Base-by-base conservation (phyloP, 2,888 invertebrate genomes). In the Papilio gigon region DNA sequence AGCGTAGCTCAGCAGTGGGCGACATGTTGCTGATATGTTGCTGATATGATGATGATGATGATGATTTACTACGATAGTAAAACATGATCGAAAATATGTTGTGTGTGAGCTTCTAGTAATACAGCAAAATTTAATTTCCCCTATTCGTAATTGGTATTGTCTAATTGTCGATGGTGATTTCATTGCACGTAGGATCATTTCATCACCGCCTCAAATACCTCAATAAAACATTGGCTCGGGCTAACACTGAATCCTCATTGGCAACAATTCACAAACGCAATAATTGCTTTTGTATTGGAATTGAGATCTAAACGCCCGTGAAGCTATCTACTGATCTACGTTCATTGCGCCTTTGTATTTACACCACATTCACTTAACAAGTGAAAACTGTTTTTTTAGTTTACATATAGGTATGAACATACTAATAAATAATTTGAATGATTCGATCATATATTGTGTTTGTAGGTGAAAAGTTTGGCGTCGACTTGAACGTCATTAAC, bases 261-360 rank as follows among this genome's bases (percentile, higher is more conserved):
- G 59, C 60, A 53, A 60, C 68, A 65, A 60, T 68, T 65, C 64
- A 40, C 65, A 37, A 50, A 37, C 47, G 64, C 68, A 68, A 68
- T 65, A 59, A 64, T 64, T 68, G 68, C 68, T 44, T 33, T 40
- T 33, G 64, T 56, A 68, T 64, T 53, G 35, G 47, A 60, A 65
- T 65, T 47, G 9, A n/a, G 40, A 60, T 40, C 12, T 17, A 17
- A 22, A 59, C 20, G 50, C 27, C 17, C n/a, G 35, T 37, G 65
- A 37, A 20, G 6, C 58, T 60, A 27, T 44, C 6, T 14, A 1
- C 4, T 64, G 59, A 3, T 9, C 22, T 40, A 17, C 30, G 50
- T 68, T 40, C 68, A 65, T 68, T 65, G 64, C 68, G 50, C 4
- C 22, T 8, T 42, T 20, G 14, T 14, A 4, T 47, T 22, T 12